phyloP scores from a whole-genome alignment of 1,140 invertebrate species.

The Euwallacea similis region DNA sequence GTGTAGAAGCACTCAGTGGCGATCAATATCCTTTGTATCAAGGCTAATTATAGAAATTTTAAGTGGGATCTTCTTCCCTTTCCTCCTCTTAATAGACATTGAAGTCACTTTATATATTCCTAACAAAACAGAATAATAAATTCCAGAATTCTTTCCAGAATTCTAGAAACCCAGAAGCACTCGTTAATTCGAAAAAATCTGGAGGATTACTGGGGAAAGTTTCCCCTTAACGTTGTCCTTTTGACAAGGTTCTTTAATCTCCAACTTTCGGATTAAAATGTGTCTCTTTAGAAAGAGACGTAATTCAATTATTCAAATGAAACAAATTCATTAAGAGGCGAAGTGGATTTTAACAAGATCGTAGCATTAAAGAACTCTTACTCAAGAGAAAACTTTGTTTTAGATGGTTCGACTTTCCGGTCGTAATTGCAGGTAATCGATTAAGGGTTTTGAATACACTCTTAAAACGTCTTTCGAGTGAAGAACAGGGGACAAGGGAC shows the following conservation, averaged over 20 bases:
- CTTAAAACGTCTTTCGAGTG: too few species aligned
- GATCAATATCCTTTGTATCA: too few species aligned
- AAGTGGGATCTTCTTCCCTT: too few species aligned
- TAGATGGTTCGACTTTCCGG: background rate
- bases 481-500: too few species aligned
- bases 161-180: too few species aligned
- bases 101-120: too few species aligned
- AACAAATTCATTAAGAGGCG: constrained; percentile 39
- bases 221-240: constrained; percentile 27
- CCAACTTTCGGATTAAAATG: constrained; percentile 35
- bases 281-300: constrained; percentile 27
- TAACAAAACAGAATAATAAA: too few species aligned
- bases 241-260: constrained; percentile 36
- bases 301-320: constrained; percentile 42
- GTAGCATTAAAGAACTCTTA: constrained; percentile 31
- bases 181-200: constrained; percentile 15
- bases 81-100: too few species aligned
- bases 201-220: constrained; percentile 4
- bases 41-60: too few species aligned
- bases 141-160: too few species aligned
- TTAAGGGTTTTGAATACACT: background rate
- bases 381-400: constrained; percentile 12
- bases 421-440: constrained; percentile 25
- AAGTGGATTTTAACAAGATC: constrained; percentile 39
- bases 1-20: background rate